Evolutionary conservation across 2,797 vertebrate genomes (phyloP).

Genomic region (Danio aesculapii): DNA sequence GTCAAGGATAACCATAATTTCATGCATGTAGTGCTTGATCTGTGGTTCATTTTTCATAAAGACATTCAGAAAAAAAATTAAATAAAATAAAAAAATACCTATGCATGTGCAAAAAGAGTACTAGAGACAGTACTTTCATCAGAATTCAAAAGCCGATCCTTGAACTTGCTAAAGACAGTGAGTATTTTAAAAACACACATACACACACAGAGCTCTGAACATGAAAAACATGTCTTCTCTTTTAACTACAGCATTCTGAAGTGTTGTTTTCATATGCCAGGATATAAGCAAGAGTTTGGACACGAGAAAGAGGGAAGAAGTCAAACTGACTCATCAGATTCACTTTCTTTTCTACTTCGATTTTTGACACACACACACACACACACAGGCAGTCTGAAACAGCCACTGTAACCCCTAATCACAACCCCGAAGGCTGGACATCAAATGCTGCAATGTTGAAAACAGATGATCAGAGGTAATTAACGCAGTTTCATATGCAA

Average conservation of each 20-base stretch:
- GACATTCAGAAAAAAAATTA: background rate
- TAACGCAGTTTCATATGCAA: constrained; percentile 99
- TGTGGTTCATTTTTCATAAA: constrained; percentile 4
- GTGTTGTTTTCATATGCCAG: background rate
- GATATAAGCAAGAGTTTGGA: constrained; percentile 6
- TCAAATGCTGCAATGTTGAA: constrained; percentile 96
- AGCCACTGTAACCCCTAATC: constrained; percentile 77
- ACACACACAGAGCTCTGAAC: background rate
- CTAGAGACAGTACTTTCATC: background rate
- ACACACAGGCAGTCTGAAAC: constrained; percentile 48
- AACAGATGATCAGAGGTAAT: constrained; percentile 99
- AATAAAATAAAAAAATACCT: background rate
- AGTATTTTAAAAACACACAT: background rate
- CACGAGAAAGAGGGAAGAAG: background rate
- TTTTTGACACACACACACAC: constrained; percentile 47
- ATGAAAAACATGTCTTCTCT: constrained; percentile 19
- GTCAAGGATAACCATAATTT: constrained; percentile 14
- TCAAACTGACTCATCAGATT: constrained; percentile 55
- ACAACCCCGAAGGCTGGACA: constrained; percentile 93
- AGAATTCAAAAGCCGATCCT: constrained; percentile 7
- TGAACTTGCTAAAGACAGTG: background rate
- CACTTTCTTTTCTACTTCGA: constrained; percentile 58
- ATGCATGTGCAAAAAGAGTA: background rate
- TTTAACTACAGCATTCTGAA: constrained; percentile 14
- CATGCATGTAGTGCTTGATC: background rate